phyloP scores from a whole-genome alignment of 2,888 invertebrate genomes.

The Amblyjoppa proteus region DNA sequence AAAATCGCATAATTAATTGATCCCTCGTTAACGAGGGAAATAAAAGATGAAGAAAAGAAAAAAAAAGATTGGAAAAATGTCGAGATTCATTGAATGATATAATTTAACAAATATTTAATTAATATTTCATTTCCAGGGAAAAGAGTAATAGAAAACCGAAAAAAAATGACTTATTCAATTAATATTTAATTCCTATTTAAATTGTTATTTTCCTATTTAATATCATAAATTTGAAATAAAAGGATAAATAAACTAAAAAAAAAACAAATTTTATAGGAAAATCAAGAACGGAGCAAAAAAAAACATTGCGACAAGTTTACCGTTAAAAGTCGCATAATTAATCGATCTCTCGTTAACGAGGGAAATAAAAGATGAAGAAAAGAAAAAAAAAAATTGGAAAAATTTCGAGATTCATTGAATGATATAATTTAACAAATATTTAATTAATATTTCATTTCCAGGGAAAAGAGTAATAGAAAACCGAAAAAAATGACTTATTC shows the following conservation, averaged over 20 bases:
- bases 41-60: slow-evolving; percentile 5
- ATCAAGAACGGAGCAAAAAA: not conserved
- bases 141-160: too few species aligned
- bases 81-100: not conserved
- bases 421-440: too few species aligned
- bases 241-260: not conserved
- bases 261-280: not conserved
- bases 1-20: slow-evolving; percentile 2
- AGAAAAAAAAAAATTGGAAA: not conserved
- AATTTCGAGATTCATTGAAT: not conserved
- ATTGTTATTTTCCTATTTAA: too few species aligned
- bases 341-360: slow-evolving; percentile 5
- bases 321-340: not conserved
- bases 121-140: too few species aligned
- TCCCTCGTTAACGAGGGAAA: slow-evolving; percentile 2
- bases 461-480: too few species aligned
- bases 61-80: not conserved
- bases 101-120: too few species aligned
- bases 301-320: not conserved
- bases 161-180: too few species aligned
- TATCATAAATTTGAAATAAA: not conserved
- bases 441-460: too few species aligned
- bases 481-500: too few species aligned
- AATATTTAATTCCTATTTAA: too few species aligned
- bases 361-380: slow-evolving; percentile 14